Base-by-base conservation (phyloP, 2,797 vertebrate species). In the Malacoraja senta region DNA sequence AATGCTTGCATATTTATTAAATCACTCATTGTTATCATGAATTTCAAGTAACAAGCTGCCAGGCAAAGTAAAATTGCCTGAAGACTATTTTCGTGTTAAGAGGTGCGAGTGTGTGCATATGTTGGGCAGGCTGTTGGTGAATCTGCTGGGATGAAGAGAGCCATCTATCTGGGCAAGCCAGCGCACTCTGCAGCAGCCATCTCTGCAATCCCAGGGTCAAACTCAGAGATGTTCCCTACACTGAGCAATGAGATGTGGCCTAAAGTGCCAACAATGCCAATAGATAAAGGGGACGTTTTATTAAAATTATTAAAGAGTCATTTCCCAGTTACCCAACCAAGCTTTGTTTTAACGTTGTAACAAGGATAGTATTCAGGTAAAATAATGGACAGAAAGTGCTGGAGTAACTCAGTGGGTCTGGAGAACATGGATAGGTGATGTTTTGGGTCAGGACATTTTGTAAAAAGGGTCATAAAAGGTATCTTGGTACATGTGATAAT, bases 1-100 rank as follows among this genome's bases (percentile, higher is more conserved):
- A 88, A 88, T 68, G n/a, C 17, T 68, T 88, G 84, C 38, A 88
- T 61, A 68, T 88, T 88, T 88, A 88, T 68, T 68, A 88, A 68
- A 61, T 88, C n/a, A 19, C n/a, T 65, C n/a, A 65, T 35, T 88
- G 63, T 88, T 88, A 65, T 35, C 35, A 19, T 21, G 65, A 9
- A 35, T 21, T 88, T 24, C n/a, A 68, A 35, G 63, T 88, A 44
- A 35, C n/a, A 88, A 88, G 84, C 61, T 88, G 61, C 63, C 32
- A 35, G 65, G 19, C 63, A 68, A 68, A 88, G 65, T 65, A 35
- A 19, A 88, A 88, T 68, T 88, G 61, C 65, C n/a, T 68, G 65
- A 68, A 21, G 84, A 10, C 61, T 88, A 68, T 32, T 9, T 32
- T 68, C 8, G 0, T 17, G 10, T 68, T 65, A 32, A 32, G 65